Percentiles rank a stretch among this genome's conserved stretches.
Evolutionary conservation across 1,140 invertebrate genomes (phyloP).

Genomic region (Oedothorax gibbosus): DNA sequence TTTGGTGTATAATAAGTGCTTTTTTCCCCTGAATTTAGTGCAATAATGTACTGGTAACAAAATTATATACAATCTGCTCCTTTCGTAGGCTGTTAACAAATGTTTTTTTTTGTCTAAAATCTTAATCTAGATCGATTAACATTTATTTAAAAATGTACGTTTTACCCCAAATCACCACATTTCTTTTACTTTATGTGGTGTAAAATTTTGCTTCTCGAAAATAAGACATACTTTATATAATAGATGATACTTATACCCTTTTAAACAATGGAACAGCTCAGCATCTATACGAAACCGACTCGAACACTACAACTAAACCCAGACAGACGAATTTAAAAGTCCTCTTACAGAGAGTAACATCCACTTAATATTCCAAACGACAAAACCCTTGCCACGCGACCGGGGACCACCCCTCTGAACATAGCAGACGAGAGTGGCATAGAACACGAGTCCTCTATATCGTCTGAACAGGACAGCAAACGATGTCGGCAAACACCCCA

Average conservation of each 20-base stretch:
- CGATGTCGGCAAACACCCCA: too few species aligned
- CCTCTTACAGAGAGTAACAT: constrained; percentile 1
- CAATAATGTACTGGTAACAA: too few species aligned
- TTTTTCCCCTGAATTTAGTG: too few species aligned
- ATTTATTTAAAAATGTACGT: background rate
- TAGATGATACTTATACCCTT: background rate
- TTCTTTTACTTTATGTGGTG: background rate
- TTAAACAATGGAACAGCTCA: background rate
- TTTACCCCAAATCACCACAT: background rate
- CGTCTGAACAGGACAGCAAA: too few species aligned
- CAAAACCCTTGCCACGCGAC: background rate
- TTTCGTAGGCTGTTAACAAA: too few species aligned
- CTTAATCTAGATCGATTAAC: background rate
- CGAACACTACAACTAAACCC: too few species aligned
- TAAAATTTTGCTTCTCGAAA: background rate
- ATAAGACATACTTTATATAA: background rate
- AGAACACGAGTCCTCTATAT: too few species aligned
- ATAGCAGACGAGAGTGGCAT: too few species aligned
- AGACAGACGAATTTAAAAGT: background rate
- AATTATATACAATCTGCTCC: too few species aligned
- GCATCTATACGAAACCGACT: background rate
- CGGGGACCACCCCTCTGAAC: background rate
- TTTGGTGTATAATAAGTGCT: too few species aligned
- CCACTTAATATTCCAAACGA: constrained; percentile 14
- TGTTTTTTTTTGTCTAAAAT: background rate